Conservation (phyloP, 2,888 invertebrate species). For the Lochmaea capreae region DNA sequence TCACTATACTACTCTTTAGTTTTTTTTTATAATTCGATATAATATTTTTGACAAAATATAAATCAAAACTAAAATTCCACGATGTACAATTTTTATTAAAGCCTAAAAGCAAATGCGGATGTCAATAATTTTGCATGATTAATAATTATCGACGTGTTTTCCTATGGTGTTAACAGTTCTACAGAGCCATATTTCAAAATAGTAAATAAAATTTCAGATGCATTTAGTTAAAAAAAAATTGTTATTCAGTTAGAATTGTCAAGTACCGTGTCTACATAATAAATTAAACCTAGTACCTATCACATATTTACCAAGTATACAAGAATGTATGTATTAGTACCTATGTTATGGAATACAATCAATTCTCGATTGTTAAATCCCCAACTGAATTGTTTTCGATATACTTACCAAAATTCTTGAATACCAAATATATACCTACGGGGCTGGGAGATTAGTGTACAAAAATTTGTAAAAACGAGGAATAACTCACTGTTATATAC, state of each 20-base stretch:
- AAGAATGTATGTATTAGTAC: not conserved
- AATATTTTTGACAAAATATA: too few species aligned
- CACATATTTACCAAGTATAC: slow-evolving; percentile 38
- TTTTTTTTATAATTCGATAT: too few species aligned
- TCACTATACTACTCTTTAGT: too few species aligned
- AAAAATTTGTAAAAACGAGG: too few species aligned
- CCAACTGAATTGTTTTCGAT: too few species aligned
- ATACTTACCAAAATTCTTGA: too few species aligned
- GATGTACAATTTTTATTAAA: not conserved
- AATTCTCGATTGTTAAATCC: too few species aligned
- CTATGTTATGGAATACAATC: not conserved
- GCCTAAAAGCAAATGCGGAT: not conserved
- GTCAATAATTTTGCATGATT: too few species aligned
- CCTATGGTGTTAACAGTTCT: not conserved
- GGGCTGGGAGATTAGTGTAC: too few species aligned
- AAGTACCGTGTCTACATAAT: slow-evolving; percentile 18
- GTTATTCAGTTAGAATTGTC: slow-evolving; percentile 24
- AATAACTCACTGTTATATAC: too few species aligned
- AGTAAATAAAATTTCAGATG: slow-evolving; percentile 17
- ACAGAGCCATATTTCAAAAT: slow-evolving; percentile 1
- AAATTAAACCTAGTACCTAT: slow-evolving; percentile 35
- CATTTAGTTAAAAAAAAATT: slow-evolving; percentile 12
- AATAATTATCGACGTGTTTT: not conserved
- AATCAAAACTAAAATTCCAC: too few species aligned
- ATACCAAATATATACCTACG: too few species aligned